Conservation (phyloP, 2,113 vertebrate species). For the Rutilus rutilus region DNA sequence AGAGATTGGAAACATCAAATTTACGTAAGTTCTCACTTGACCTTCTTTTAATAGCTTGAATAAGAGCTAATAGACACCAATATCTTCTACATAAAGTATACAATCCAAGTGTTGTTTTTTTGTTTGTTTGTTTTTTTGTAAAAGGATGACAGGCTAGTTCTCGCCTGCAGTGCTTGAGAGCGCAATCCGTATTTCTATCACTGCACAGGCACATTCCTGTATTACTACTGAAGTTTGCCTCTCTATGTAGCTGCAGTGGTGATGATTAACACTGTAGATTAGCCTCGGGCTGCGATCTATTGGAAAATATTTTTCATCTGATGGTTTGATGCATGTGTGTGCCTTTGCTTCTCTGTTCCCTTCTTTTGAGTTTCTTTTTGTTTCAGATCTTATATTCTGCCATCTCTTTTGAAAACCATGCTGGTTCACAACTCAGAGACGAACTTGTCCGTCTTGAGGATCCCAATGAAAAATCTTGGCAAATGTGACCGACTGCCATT, state of each 20-base stretch:
- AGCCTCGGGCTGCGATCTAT: constrained; percentile 73
- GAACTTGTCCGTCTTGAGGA: constrained; percentile 56
- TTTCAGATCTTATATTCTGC: constrained; percentile 57
- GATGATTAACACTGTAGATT: constrained; percentile 71
- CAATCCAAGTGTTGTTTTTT: no score
- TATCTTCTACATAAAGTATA: neutral
- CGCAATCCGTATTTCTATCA: neutral
- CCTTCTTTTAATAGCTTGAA: neutral
- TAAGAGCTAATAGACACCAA: neutral
- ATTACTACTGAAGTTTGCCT: constrained; percentile 58
- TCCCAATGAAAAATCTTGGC: constrained; percentile 51
- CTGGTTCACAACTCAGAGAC: constrained; percentile 66
- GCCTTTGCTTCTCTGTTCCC: constrained; percentile 48
- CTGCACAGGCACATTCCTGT: constrained; percentile 2
- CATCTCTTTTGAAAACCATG: constrained; percentile 51
- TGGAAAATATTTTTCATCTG: constrained; percentile 70
- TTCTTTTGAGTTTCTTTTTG: constrained; percentile 45
- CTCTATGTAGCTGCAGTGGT: constrained; percentile 55
- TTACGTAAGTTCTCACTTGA: neutral
- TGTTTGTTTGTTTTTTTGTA: neutral
- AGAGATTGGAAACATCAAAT: neutral
- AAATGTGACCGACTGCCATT: constrained; percentile 45
- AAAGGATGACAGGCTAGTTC: neutral
- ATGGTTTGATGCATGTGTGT: constrained; percentile 65
- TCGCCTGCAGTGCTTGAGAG: neutral